A percentile compares a stretch with the other conserved stretches of the same genome.
Evolutionary conservation across 2,113 vertebrate genomes (phyloP).

Genomic region (Ptyas mucosa): DNA sequence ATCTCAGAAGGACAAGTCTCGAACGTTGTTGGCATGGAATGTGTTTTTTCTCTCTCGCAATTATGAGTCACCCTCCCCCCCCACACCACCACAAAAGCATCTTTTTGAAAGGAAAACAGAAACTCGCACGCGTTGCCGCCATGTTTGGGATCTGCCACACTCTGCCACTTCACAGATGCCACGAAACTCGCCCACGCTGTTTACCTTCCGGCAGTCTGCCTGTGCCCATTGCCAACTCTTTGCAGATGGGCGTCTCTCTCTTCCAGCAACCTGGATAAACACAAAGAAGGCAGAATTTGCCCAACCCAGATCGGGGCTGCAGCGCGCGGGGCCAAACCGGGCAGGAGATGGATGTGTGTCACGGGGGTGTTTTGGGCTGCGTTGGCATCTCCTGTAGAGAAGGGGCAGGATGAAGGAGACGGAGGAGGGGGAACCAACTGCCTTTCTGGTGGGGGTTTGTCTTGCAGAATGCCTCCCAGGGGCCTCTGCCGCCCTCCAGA

Average conservation of each 20-base stretch:
- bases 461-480: neutral
- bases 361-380: conserved; percentile 52
- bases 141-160: conserved; percentile 65
- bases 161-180: conserved; percentile 66
- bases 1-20: conserved; percentile 39
- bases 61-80: conserved; percentile 34
- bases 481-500: neutral
- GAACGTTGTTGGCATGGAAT: conserved; percentile 58
- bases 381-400: conserved; percentile 52
- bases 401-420: neutral
- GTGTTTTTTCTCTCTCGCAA: conserved; percentile 43
- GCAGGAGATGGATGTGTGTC: neutral
- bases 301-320: conserved; percentile 47
- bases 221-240: conserved; percentile 69
- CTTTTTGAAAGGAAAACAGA: conserved; percentile 1
- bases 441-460: neutral
- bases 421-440: conserved; percentile 39
- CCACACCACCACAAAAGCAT: neutral
- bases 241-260: conserved; percentile 60
- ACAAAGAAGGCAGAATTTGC: conserved; percentile 36
- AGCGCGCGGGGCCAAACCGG: no score
- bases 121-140: conserved; percentile 67
- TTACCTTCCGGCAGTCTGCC: conserved; percentile 66
- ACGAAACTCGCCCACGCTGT: conserved; percentile 56
- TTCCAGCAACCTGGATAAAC: conserved; percentile 59